Evolutionary conservation across 2,888 invertebrate species (phyloP).

Genomic region (Meloe dianella): DNA sequence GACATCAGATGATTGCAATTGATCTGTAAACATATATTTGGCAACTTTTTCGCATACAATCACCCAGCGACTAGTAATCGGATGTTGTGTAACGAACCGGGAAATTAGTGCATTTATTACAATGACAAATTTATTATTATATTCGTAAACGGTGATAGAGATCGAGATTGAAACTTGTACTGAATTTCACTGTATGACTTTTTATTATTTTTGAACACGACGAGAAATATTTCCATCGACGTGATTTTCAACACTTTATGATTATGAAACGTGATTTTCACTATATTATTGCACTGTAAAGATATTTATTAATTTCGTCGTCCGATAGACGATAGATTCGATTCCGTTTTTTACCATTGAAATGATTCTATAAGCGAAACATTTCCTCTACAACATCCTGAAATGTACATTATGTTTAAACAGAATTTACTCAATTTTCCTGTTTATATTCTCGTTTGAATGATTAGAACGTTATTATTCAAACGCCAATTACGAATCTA

Average conservation of each 20-base stretch:
- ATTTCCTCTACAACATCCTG: conserved; percentile 2
- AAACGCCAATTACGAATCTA: not conserved
- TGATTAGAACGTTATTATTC: not conserved
- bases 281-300: conserved; percentile 2
- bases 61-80: too few relatives aligned
- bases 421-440: conserved; percentile 3
- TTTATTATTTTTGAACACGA: not conserved
- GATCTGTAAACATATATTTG: too few relatives aligned
- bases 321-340: not conserved
- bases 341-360: not conserved
- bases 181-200: not conserved
- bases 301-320: not conserved
- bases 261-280: not conserved
- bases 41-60: too few relatives aligned
- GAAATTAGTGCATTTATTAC: too few relatives aligned
- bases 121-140: too few relatives aligned
- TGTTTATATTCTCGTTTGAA: not conserved
- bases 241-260: not conserved
- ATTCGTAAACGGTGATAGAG: too few relatives aligned
- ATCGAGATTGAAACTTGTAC: not conserved
- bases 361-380: not conserved
- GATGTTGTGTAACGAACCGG: too few relatives aligned
- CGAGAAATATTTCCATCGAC: not conserved
- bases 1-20: not conserved
- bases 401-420: not conserved